Evolutionary conservation across 2,888 invertebrate genomes (phyloP).

Genomic region (Portevinia maculata): DNA sequence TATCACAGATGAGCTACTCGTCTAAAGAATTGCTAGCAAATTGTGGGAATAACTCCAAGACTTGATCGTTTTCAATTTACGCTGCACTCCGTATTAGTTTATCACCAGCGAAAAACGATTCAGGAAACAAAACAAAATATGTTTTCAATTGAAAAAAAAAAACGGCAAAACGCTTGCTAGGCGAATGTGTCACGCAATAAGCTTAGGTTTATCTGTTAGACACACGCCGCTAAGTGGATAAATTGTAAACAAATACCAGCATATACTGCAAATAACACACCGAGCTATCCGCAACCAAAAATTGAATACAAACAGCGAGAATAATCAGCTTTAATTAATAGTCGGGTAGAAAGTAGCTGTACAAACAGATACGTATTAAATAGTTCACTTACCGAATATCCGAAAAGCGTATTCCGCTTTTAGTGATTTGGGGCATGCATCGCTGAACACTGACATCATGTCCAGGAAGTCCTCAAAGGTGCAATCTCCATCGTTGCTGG

Average conservation of each 20-base stretch:
- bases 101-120: background rate
- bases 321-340: conserved; percentile 55
- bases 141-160: background rate
- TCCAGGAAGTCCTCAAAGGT: conserved; percentile 98
- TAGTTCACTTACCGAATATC: conserved; percentile 92
- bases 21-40: background rate
- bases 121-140: background rate
- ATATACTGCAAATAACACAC: conserved; percentile 12
- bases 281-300: background rate
- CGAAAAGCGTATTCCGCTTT: conserved; percentile 98
- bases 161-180: conserved; percentile 16
- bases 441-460: conserved; percentile 98
- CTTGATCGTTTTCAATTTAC: conserved; percentile 1
- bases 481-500: conserved; percentile 94
- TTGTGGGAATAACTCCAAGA: conserved; percentile 15
- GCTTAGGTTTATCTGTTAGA: conserved; percentile 36
- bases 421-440: conserved; percentile 94
- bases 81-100: background rate
- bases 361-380: no score
- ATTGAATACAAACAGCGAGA: conserved; percentile 16
- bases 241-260: conserved; percentile 50
- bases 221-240: conserved; percentile 63
- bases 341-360: conserved; percentile 11
- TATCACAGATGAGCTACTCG: background rate
- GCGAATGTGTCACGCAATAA: conserved; percentile 38